Percentiles rank a stretch among this genome's conserved stretches.
Conservation (phyloP, 2,113 vertebrate species). For the Cairina moschata region DNA sequence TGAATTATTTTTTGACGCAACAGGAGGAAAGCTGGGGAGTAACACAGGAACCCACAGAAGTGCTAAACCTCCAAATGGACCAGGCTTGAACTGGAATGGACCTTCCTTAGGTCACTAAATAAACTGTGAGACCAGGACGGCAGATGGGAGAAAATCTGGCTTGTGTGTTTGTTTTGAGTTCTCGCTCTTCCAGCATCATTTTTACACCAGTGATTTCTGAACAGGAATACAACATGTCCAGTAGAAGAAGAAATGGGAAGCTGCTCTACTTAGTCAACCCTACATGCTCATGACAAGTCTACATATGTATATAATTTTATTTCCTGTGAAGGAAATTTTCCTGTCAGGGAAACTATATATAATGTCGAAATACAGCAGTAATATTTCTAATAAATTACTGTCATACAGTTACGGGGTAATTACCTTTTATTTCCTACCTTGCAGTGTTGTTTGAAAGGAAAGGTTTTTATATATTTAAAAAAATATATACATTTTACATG, state of each 20-base stretch:
- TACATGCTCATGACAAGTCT: background rate
- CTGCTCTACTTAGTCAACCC: background rate
- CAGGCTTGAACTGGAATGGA: background rate
- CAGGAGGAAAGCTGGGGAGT: background rate
- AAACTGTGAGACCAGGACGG: background rate
- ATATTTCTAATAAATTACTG: slow-evolving; percentile 31
- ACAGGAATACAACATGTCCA: background rate
- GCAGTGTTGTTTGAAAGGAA: background rate
- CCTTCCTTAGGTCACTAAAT: background rate
- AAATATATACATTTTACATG: background rate
- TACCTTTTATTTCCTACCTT: slow-evolving; percentile 14
- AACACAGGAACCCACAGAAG: background rate
- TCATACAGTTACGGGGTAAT: background rate
- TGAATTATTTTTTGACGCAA: background rate
- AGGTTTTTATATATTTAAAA: background rate
- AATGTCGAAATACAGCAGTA: background rate
- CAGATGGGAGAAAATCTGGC: background rate
- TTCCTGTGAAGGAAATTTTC: background rate
- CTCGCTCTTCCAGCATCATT: background rate
- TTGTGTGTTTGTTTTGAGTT: background rate
- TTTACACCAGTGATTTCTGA: background rate
- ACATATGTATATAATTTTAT: background rate
- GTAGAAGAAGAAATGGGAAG: background rate
- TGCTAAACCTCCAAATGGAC: background rate
- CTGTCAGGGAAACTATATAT: background rate